Evolutionary conservation across 2,888 invertebrate species (phyloP).

Genomic region (Meganola albula): DNA sequence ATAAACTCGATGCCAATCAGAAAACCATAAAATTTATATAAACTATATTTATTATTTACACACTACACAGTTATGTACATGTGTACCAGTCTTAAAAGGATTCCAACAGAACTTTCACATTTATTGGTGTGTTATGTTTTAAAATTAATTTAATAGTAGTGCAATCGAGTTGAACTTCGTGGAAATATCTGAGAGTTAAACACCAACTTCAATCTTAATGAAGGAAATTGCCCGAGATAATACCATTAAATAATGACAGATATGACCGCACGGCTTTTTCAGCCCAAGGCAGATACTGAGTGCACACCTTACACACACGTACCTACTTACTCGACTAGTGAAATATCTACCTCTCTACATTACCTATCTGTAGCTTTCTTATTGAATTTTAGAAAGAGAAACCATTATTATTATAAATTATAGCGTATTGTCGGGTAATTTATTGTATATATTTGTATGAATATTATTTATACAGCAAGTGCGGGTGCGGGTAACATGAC

Average conservation of each 20-base stretch:
- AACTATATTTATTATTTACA: too few species aligned
- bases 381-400: conserved; percentile 35
- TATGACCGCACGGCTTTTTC: neutral
- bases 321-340: too few species aligned
- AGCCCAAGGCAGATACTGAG: too few species aligned
- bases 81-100: too few species aligned
- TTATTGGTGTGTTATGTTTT: too few species aligned
- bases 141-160: too few species aligned
- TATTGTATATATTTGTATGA: too few species aligned
- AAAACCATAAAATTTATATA: conserved; percentile 46
- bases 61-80: too few species aligned
- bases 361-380: too few species aligned
- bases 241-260: conserved; percentile 30
- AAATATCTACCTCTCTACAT: too few species aligned
- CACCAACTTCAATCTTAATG: conserved; percentile 30
- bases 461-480: conserved; percentile 57
- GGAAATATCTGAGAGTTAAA: conserved; percentile 40
- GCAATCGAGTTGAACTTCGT: conserved; percentile 40
- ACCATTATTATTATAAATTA: conserved; percentile 37
- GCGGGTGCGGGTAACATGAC: conserved; percentile 55
- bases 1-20: conserved; percentile 32
- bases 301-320: conserved; percentile 33
- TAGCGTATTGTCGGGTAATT: conserved; percentile 47
- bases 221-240: conserved; percentile 30
- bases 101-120: conserved; percentile 28